Evolutionary conservation across 2,888 invertebrate genomes (phyloP).

Genomic region (Chouioia cunea): DNA sequence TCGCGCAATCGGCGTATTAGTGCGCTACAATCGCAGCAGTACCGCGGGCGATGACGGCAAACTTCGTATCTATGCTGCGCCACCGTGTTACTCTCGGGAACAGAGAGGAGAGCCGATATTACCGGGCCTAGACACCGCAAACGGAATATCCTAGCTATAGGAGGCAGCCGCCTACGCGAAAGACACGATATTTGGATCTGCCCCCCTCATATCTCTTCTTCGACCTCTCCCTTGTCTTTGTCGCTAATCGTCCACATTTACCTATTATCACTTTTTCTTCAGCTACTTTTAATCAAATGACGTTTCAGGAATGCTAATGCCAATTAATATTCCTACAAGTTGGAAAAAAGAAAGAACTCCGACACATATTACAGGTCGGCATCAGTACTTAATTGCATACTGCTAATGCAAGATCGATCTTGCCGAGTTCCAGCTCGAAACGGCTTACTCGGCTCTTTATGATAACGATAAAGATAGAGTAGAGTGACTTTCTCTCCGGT

Average conservation of each 20-base stretch:
- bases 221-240: constrained; percentile 3
- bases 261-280: too few relatives aligned
- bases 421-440: constrained; percentile 14
- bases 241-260: too few relatives aligned
- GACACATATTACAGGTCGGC: too few relatives aligned
- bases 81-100: not conserved
- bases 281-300: too few relatives aligned
- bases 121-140: not conserved
- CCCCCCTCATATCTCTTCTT: constrained; percentile 31
- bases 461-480: constrained; percentile 15
- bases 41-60: constrained; percentile 31
- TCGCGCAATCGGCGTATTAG: constrained; percentile 24
- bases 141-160: not conserved
- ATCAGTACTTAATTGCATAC: constrained; percentile 16
- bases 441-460: constrained; percentile 4
- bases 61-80: constrained; percentile 38
- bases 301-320: too few relatives aligned
- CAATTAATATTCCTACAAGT: too few relatives aligned
- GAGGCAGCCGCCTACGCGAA: constrained; percentile 7
- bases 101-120: not conserved
- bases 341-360: not conserved
- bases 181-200: constrained; percentile 40
- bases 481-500: too few relatives aligned
- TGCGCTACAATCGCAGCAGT: constrained; percentile 37
- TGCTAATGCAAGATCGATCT: constrained; percentile 8